Evolutionary conservation across 2,888 invertebrate genomes (phyloP).

Genomic region (Frankliniella intonsa): DNA sequence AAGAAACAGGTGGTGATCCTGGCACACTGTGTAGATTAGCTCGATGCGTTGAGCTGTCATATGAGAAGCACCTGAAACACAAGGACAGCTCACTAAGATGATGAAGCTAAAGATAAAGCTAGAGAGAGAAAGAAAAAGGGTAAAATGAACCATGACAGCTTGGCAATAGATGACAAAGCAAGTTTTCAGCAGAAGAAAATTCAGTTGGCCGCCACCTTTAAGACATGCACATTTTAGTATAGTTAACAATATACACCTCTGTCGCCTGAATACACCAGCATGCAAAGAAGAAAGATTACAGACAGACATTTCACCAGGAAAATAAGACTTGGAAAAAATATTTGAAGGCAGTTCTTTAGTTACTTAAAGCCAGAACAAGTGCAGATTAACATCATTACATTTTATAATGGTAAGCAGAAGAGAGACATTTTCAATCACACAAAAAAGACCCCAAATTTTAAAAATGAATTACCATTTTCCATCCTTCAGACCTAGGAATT

Average conservation of each 20-base stretch:
- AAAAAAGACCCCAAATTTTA: too few species aligned
- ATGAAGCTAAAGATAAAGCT: too few species aligned
- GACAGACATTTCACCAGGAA: not conserved
- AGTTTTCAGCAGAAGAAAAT: too few species aligned
- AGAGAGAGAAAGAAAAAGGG: too few species aligned
- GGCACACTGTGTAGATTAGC: slow-evolving; percentile 49
- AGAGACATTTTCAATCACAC: too few species aligned
- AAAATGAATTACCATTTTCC: slow-evolving; percentile 67
- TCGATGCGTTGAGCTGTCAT: slow-evolving; percentile 62
- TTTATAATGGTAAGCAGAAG: not conserved
- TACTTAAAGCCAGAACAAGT: not conserved
- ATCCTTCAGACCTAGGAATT: slow-evolving; percentile 79
- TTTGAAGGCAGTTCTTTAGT: slow-evolving; percentile 20
- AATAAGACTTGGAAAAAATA: not conserved
- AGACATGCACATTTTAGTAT: too few species aligned
- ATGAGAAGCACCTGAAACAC: slow-evolving; percentile 64
- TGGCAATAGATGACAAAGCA: too few species aligned
- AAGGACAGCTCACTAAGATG: slow-evolving; percentile 5
- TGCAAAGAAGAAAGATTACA: not conserved
- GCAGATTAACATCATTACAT: not conserved
- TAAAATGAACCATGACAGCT: too few species aligned
- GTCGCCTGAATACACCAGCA: not conserved
- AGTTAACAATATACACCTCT: too few species aligned
- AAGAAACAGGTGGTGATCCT: slow-evolving; percentile 49
- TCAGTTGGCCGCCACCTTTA: too few species aligned